Evolutionary conservation across 2,797 vertebrate species (phyloP).

Genomic region (Anguilla marmorata): DNA sequence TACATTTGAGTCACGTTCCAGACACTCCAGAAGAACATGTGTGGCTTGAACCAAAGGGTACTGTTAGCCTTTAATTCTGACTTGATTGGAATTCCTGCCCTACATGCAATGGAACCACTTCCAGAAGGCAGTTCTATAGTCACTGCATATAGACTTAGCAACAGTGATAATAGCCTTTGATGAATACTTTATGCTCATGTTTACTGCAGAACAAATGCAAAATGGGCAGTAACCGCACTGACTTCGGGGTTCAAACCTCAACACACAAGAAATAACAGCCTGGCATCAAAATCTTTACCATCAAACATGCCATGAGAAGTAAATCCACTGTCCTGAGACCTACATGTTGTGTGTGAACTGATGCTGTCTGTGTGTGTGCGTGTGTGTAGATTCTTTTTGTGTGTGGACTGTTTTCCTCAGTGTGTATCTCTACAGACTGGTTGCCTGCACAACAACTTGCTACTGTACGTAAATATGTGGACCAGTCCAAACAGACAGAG

Average conservation of each 20-base stretch:
- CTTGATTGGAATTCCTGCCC: background rate
- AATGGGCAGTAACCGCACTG: conserved; percentile 53
- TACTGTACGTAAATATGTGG: background rate
- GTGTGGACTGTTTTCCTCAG: background rate
- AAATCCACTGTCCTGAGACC: no score
- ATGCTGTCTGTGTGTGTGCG: background rate
- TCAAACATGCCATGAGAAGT: background rate
- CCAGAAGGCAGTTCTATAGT: background rate
- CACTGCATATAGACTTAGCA: background rate
- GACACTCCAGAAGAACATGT: background rate
- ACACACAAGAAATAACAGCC: background rate
- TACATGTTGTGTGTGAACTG: background rate
- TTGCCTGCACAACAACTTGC: background rate
- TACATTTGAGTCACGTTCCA: background rate
- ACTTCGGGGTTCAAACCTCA: background rate
- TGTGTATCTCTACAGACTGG: background rate
- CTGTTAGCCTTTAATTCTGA: background rate
- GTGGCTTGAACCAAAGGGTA: background rate
- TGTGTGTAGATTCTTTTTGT: background rate
- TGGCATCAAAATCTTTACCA: background rate
- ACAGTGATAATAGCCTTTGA: conserved; percentile 22
- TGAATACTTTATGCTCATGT: conserved; percentile 59
- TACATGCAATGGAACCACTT: background rate
- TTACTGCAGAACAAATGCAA: conserved; percentile 64
- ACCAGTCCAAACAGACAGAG: background rate